Evolutionary conservation across 1,140 invertebrate species (phyloP).

Genomic region (Neodiprion fabricii): DNA sequence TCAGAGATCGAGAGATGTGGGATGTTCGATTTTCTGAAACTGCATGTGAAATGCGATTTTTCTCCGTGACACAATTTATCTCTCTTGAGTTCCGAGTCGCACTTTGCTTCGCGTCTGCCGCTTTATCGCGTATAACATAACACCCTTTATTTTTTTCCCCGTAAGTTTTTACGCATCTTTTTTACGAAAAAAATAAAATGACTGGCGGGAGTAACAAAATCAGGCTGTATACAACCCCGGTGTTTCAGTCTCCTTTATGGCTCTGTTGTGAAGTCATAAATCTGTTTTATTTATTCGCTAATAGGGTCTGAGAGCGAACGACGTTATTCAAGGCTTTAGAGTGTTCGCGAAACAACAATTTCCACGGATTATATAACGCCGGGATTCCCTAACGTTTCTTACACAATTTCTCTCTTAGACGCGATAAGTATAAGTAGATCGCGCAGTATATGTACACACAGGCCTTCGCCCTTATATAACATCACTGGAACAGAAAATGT

Average conservation of each 20-base stretch:
- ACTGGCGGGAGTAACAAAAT: background rate
- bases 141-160: background rate
- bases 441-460: too few species aligned
- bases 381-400: background rate
- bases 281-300: slow-evolving; percentile 5
- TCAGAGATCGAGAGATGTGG: too few species aligned
- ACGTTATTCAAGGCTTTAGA: background rate
- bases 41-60: too few species aligned
- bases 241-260: background rate
- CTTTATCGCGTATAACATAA: too few species aligned
- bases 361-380: background rate
- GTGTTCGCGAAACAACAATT: background rate
- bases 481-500: too few species aligned
- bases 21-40: too few species aligned
- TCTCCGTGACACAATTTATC: too few species aligned
- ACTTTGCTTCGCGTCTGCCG: too few species aligned
- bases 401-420: background rate
- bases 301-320: background rate
- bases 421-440: background rate
- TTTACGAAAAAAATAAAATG: background rate
- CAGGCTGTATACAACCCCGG: too few species aligned
- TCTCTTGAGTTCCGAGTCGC: too few species aligned
- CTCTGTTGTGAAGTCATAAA: slow-evolving; percentile 5
- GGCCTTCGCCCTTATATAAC: too few species aligned
- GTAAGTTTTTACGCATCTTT: background rate